Percentiles rank a stretch among this genome's conserved stretches.
Conservation (phyloP, 23 tunicate genomes). For the Trididemnum nubilum region DNA sequence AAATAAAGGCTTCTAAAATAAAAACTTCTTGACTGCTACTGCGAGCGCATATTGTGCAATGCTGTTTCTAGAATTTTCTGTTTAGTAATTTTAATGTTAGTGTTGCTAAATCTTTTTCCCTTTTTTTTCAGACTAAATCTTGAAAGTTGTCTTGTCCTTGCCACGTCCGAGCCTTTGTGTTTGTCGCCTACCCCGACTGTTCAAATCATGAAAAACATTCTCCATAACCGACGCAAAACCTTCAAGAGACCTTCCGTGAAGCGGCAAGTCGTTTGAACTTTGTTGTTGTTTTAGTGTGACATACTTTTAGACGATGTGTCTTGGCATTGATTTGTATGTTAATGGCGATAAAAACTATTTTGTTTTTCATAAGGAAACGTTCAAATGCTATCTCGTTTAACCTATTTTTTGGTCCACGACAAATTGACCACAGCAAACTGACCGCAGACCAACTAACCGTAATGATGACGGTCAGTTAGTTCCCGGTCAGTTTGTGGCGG, state of each 20-base stretch:
- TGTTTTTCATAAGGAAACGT: background rate
- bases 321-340: background rate
- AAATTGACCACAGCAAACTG: no score
- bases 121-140: constrained; percentile 54
- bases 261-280: constrained; percentile 13
- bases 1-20: no score
- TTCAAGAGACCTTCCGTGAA: constrained; percentile 41
- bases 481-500: no score
- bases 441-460: no score
- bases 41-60: no score
- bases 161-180: constrained; percentile 89
- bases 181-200: constrained; percentile 83
- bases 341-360: background rate
- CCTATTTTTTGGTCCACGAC: no score
- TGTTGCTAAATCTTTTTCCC: no score
- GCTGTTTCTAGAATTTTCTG: no score
- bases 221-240: constrained; percentile 32
- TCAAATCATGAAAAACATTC: constrained; percentile 60
- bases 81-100: no score
- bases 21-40: no score
- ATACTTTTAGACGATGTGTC: background rate
- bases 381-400: no score
- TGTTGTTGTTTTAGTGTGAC: background rate
- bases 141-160: constrained; percentile 64
- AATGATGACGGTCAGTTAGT: no score